Conservation (phyloP, 2,113 vertebrate genomes). For the Formicarius rufipectus region DNA sequence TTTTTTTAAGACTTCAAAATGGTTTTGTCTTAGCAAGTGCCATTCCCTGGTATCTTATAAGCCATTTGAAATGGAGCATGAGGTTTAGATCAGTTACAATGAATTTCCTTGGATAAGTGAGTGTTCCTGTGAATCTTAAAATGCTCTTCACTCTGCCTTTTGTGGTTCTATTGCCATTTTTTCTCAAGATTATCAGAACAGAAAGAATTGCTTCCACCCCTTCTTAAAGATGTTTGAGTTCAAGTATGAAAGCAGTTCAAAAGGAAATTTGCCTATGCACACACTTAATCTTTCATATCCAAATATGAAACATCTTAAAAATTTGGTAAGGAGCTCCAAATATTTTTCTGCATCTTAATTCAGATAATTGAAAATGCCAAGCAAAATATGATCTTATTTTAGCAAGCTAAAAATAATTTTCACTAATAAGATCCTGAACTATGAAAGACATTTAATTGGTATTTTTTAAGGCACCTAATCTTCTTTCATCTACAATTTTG, state of each 20-base stretch:
- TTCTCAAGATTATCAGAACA: slow-evolving; percentile 10
- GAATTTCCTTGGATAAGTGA: slow-evolving; percentile 14
- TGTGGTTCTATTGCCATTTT: slow-evolving; percentile 29
- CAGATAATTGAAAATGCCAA: neutral
- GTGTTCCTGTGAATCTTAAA: slow-evolving; percentile 14
- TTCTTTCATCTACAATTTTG: neutral
- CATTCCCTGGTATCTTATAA: slow-evolving; percentile 7
- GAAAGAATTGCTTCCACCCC: neutral
- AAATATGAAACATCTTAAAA: neutral
- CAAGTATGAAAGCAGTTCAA: slow-evolving; percentile 3
- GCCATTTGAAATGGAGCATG: slow-evolving; percentile 28
- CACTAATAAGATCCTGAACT: neutral
- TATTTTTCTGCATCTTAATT: neutral
- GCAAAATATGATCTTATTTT: neutral
- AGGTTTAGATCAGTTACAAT: slow-evolving; percentile 12
- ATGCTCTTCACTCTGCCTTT: neutral
- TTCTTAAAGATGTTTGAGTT: slow-evolving; percentile 12
- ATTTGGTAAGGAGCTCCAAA: neutral
- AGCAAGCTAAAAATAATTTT: neutral
- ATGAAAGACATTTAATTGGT: neutral
- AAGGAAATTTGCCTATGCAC: neutral
- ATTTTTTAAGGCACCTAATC: neutral
- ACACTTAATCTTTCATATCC: neutral
- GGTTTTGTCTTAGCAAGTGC: slow-evolving; percentile 14
- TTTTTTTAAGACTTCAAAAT: slow-evolving; percentile 11